Conservation (phyloP, 2,888 invertebrate genomes). For the Leucania comma region DNA sequence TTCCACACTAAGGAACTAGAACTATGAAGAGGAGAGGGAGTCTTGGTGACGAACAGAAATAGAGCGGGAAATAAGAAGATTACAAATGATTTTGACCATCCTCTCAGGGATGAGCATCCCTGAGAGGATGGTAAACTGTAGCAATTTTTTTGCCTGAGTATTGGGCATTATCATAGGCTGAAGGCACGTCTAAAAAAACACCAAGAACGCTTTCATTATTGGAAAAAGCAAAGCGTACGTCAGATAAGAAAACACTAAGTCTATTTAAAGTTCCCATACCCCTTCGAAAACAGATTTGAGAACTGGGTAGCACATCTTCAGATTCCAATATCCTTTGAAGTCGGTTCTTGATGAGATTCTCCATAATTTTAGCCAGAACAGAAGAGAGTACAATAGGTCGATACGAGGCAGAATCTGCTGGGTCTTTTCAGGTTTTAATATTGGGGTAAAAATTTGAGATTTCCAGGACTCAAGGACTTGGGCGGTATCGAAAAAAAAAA, state of each 20-base stretch:
- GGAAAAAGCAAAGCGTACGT: too few relatives aligned
- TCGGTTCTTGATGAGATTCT: background rate
- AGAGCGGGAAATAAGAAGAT: too few relatives aligned
- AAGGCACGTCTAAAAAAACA: too few relatives aligned
- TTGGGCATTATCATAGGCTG: too few relatives aligned
- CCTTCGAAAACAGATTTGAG: background rate
- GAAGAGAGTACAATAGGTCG: background rate
- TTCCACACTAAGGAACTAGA: too few relatives aligned
- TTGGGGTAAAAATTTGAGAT: background rate
- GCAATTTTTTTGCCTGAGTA: too few relatives aligned
- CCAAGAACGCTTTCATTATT: too few relatives aligned
- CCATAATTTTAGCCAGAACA: background rate
- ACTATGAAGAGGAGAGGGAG: background rate
- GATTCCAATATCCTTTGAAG: background rate
- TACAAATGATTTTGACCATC: too few relatives aligned
- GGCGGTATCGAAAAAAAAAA: background rate
- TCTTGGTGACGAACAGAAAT: background rate
- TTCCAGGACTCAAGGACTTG: background rate
- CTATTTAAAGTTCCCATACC: background rate
- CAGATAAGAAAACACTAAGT: too few relatives aligned
- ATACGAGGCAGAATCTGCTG: background rate
- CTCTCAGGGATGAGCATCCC: too few relatives aligned
- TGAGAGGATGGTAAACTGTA: too few relatives aligned
- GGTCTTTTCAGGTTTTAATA: background rate
- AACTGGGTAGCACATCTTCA: background rate